A percentile compares a stretch with the other conserved stretches of the same genome.
Evolutionary conservation across 2,113 vertebrate genomes (phyloP).

Genomic region (Sinocyclocheilus anshuiensis): DNA sequence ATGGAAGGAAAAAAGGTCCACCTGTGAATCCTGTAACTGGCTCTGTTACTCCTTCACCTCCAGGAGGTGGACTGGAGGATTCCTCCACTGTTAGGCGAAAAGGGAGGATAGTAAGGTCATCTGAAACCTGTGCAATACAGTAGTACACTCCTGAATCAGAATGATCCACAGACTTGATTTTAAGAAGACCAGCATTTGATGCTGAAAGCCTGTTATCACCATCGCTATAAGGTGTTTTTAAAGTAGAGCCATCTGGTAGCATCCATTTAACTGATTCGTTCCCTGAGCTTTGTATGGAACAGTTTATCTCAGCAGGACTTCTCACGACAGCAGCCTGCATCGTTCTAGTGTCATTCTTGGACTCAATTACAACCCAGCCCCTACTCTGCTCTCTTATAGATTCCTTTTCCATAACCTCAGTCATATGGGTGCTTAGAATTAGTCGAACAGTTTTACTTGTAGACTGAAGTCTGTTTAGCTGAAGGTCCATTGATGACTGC

Average conservation of each 20-base stretch:
- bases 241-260: slow-evolving; percentile 79
- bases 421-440: slow-evolving; percentile 67
- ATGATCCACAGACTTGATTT: slow-evolving; percentile 69
- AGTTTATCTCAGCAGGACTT: slow-evolving; percentile 72
- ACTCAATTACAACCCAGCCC: slow-evolving; percentile 85
- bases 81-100: slow-evolving; percentile 80
- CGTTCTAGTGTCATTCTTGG: slow-evolving; percentile 58
- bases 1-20: slow-evolving; percentile 74
- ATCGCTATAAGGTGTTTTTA: slow-evolving; percentile 72
- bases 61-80: slow-evolving; percentile 63
- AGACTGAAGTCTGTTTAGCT: slow-evolving; percentile 82
- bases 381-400: slow-evolving; percentile 57
- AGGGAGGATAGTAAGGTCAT: slow-evolving; percentile 69
- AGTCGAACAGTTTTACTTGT: slow-evolving; percentile 78
- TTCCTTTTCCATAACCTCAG: slow-evolving; percentile 66
- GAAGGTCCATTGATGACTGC: slow-evolving; percentile 80
- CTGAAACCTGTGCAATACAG: slow-evolving; percentile 78
- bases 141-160: slow-evolving; percentile 83
- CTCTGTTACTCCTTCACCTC: slow-evolving; percentile 56
- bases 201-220: slow-evolving; percentile 73
- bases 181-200: slow-evolving; percentile 74
- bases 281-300: slow-evolving; percentile 79
- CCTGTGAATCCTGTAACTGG: slow-evolving; percentile 72
- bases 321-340: slow-evolving; percentile 74
- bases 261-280: slow-evolving; percentile 77